A percentile compares a stretch with the other conserved stretches of the same genome.
Conservation (phyloP, 2,797 vertebrate species). For the Macroramphosus scolopax region DNA sequence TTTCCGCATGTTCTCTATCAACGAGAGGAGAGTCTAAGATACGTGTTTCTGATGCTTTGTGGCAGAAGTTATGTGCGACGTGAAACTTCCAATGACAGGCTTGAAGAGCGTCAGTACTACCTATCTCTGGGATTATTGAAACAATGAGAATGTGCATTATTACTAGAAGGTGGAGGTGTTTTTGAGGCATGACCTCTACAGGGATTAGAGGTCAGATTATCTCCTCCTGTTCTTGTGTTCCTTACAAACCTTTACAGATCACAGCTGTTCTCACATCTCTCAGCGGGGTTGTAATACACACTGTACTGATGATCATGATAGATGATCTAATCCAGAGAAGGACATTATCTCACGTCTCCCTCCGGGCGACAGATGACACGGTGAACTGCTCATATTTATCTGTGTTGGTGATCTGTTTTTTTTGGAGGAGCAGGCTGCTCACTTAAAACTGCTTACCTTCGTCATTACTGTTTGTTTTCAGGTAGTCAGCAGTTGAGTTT, state of each 20-base stretch:
- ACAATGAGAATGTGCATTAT: too few relatives aligned
- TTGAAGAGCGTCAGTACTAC: too few relatives aligned
- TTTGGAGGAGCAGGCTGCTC: constrained; percentile 31
- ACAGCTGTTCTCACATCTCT: constrained; percentile 56
- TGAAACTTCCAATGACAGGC: too few relatives aligned
- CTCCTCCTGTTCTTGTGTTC: too few relatives aligned
- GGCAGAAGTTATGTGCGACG: too few relatives aligned
- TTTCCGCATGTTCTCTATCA: constrained; percentile 22
- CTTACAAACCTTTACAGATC: constrained; percentile 38
- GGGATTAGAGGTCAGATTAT: too few relatives aligned
- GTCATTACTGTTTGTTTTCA: constrained; percentile 24
- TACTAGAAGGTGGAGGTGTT: too few relatives aligned
- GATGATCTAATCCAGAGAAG: constrained; percentile 52
- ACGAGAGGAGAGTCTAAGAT: not conserved
- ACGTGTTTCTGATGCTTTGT: too few relatives aligned
- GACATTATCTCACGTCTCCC: constrained; percentile 41
- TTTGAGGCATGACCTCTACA: too few relatives aligned
- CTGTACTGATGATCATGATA: constrained; percentile 52
- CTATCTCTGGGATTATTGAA: too few relatives aligned
- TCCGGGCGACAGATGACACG: constrained; percentile 38
- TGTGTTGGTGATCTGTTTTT: constrained; percentile 31
- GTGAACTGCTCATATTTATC: constrained; percentile 48
- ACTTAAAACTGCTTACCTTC: constrained; percentile 35
- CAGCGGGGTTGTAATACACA: constrained; percentile 37
- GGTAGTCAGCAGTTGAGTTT: constrained; percentile 21